Evolutionary conservation across 2,797 vertebrate genomes (phyloP), one percentile per base, ranked within the genome.

Genomic region (Oryzias dopingdopingensis): DNA sequence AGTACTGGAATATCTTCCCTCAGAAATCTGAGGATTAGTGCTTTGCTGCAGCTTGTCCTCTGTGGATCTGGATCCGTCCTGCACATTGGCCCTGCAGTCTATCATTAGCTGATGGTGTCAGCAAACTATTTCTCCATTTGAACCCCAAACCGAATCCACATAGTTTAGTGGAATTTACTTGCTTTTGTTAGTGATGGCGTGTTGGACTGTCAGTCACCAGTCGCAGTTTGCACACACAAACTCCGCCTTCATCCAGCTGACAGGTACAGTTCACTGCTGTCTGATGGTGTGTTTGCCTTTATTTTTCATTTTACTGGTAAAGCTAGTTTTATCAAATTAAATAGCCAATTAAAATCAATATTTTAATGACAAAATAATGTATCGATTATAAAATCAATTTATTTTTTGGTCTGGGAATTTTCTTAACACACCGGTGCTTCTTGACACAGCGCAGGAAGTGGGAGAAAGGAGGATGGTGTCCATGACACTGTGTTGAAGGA

Each of bases 1-100:
- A 59, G 79, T 72, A 65, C 77, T 78, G 86, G 86, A 88, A 88
- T 84, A 86, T 81, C 79, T 80, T 64, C 65, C 78, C 80, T 77
- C 76, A 84, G 76, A 85, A 86, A 86, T 85, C 72, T 65, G 59
- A 16, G 86, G 85, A 86, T 85, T 78, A 82, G 67, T 65, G 52
- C 73, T 77, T 72, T 79, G 74, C 81, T 62, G 59, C 29, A 37
- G 54, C 66, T 50, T 75, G 55, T 64, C 83, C 76, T 51, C 67
- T 60, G 56, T 20, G 64, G 74, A 74, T 44, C 64, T 69, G 63
- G 71, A 74, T 76, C 61, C 62, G 61, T 63, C 70, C 74, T 66
- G 59, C 72, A 56, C 74, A 14, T 67, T 65, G 22, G 48, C 69
- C 70, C 46, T n/a, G 63, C 62, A 41, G 37, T 63, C 76, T 73